These are phyloP conservation scores for Trachymyrmex septentrionalis DNA, from an alignment of 1,140 invertebrate species.

Conservation along the genomic window DNA sequence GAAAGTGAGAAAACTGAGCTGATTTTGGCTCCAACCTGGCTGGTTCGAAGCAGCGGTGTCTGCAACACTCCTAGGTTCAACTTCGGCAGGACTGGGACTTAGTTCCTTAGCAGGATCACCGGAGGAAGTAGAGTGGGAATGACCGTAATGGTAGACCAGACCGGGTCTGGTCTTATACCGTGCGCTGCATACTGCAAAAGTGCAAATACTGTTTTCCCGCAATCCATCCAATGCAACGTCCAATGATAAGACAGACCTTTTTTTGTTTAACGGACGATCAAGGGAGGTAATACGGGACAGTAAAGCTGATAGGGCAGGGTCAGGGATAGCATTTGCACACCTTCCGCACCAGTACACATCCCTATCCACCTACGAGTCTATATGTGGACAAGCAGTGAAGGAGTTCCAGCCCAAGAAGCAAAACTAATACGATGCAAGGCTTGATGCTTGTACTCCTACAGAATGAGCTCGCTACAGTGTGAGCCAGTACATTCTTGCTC, in stretches of 20 bases:
- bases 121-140: slow-evolving; percentile 92
- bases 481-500: slow-evolving; percentile 85
- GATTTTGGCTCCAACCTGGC: slow-evolving; percentile 87
- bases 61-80: slow-evolving; percentile 86
- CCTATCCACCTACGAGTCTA: slow-evolving; percentile 85
- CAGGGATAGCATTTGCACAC: slow-evolving; percentile 84
- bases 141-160: slow-evolving; percentile 98
- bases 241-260: slow-evolving; percentile 80
- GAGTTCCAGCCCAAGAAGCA: slow-evolving; percentile 87
- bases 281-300: slow-evolving; percentile 38
- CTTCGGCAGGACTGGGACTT: slow-evolving; percentile 86
- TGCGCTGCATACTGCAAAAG: slow-evolving; percentile 96
- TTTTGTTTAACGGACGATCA: slow-evolving; percentile 68
- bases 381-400: slow-evolving; percentile 87
- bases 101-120: slow-evolving; percentile 87
- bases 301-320: slow-evolving; percentile 50
- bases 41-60: slow-evolving; percentile 87
- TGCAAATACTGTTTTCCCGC: slow-evolving; percentile 87
- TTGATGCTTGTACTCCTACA: slow-evolving; percentile 87
- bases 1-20: slow-evolving; percentile 85
- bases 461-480: slow-evolving; percentile 85
- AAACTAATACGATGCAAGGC: slow-evolving; percentile 87
- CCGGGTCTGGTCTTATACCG: slow-evolving; percentile 99
- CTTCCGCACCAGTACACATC: slow-evolving; percentile 85
- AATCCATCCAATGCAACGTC: slow-evolving; percentile 86